Conservation (phyloP, 2,113 vertebrate genomes). For the Varanus komodoensis region DNA sequence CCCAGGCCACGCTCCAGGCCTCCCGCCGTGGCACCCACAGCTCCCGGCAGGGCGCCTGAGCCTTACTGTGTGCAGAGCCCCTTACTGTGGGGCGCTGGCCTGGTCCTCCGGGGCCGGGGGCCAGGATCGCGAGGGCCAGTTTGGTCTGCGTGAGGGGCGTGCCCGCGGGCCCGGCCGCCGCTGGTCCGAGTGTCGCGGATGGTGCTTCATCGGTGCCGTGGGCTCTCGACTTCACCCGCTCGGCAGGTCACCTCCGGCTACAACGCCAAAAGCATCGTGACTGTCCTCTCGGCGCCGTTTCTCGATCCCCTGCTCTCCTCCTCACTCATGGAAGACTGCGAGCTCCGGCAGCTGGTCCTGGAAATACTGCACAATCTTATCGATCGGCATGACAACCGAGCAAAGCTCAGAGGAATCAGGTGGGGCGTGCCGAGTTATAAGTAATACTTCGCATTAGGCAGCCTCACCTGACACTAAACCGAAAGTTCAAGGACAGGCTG, state of each 20-base stretch:
- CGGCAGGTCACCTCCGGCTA: conserved; percentile 94
- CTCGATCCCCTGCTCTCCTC: conserved; percentile 92
- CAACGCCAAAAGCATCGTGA: conserved; percentile 90
- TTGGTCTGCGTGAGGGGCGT: neutral
- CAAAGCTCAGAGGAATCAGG: conserved; percentile 95
- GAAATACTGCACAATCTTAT: conserved; percentile 96
- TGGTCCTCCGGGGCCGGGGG: neutral
- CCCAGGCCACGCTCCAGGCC: too few relatives aligned
- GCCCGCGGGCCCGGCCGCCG: too few relatives aligned
- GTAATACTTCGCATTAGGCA: neutral
- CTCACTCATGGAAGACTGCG: conserved; percentile 94
- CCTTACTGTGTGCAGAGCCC: too few relatives aligned
- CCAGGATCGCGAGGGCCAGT: neutral
- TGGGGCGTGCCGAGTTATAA: conserved; percentile 42
- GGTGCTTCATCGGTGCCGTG: too few relatives aligned
- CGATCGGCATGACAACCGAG: conserved; percentile 97
- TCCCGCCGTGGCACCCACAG: too few relatives aligned
- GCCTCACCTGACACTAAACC: neutral
- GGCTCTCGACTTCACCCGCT: neutral
- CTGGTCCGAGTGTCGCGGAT: neutral
- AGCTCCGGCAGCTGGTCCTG: conserved; percentile 91
- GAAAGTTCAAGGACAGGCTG: too few relatives aligned
- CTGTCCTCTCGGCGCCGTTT: conserved; percentile 86
- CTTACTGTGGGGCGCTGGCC: too few relatives aligned
- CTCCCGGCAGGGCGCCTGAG: too few relatives aligned